Evolutionary conservation across 2,888 invertebrate genomes (phyloP).

Genomic region (Rotaria magnacalcarata): DNA sequence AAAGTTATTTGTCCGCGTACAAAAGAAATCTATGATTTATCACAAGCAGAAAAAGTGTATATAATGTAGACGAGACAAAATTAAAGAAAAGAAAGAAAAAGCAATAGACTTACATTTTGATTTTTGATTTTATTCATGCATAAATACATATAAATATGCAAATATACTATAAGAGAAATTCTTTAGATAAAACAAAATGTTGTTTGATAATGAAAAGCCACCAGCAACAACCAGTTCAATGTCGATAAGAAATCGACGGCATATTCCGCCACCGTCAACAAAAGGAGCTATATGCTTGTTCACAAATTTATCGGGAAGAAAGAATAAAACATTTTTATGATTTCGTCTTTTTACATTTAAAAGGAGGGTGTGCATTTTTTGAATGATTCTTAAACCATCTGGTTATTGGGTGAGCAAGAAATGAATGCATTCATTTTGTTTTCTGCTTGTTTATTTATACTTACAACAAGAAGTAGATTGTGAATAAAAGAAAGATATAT

Average conservation of each 20-base stretch:
- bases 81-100: neutral
- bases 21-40: slow-evolving; percentile 80
- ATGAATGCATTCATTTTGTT: neutral
- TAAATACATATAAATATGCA: neutral
- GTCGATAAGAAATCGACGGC: neutral
- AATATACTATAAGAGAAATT: neutral
- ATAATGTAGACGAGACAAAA: slow-evolving; percentile 71
- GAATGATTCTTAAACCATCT: neutral
- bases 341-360: neutral
- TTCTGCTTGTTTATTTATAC: neutral
- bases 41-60: slow-evolving; percentile 89
- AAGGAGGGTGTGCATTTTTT: neutral
- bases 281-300: neutral
- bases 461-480: no score
- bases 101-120: neutral
- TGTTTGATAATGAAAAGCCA: neutral
- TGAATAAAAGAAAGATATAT: no score
- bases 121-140: neutral
- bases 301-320: neutral
- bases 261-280: neutral
- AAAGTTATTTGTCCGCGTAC: slow-evolving; percentile 87
- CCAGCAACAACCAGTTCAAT: neutral
- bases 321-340: neutral
- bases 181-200: neutral
- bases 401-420: slow-evolving; percentile 1